A percentile compares a stretch with the other conserved stretches of the same genome.
Conservation (phyloP, 2,113 vertebrate species). For the Thinocorus orbignyianus region DNA sequence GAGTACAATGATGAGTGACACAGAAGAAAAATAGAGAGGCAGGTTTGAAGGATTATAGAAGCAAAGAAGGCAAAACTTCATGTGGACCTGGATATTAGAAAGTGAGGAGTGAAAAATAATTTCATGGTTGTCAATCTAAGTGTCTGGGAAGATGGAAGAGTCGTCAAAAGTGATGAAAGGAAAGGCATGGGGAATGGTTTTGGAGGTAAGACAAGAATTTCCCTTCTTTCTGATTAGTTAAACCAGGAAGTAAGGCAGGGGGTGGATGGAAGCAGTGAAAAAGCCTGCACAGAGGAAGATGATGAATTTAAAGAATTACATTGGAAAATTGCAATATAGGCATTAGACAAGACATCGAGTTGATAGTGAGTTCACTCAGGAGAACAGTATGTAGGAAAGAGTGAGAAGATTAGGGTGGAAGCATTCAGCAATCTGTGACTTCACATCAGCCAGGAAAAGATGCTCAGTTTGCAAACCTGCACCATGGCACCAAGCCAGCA, state of each 20-base stretch:
- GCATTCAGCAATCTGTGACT: not conserved
- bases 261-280: not conserved
- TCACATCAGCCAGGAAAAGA: not conserved
- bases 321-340: not conserved
- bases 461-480: not conserved
- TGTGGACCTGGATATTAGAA: not conserved
- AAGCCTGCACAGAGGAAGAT: not conserved
- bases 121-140: constrained; percentile 1
- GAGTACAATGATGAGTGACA: constrained; percentile 32
- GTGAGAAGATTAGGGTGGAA: not conserved
- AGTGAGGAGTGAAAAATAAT: constrained; percentile 50
- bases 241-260: fast-evolving
- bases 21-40: not conserved
- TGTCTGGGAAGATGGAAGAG: constrained; percentile 7
- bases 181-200: not conserved
- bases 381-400: not conserved
- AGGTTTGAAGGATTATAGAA: not conserved
- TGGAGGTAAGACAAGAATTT: constrained; percentile 35
- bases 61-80: not conserved
- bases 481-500: not conserved
- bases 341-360: not conserved
- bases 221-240: not conserved
- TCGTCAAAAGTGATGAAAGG: not conserved
- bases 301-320: not conserved
- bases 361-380: not conserved